Conservation (phyloP, 1,140 invertebrate genomes). For the Zophobas atratus region DNA sequence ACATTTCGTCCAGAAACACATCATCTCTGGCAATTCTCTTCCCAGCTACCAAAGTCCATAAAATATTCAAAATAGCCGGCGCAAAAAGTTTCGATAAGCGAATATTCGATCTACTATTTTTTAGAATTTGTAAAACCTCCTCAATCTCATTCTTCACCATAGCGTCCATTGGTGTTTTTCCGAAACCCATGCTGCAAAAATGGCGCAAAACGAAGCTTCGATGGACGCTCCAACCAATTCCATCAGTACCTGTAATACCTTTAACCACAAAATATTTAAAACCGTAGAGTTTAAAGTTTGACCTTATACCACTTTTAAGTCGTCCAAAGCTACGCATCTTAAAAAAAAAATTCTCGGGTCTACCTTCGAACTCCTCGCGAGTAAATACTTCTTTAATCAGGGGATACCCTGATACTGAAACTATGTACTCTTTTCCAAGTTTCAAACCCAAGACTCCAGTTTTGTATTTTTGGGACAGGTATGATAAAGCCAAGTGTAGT, state of each 20-base stretch:
- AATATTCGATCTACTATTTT: slow-evolving; percentile 64
- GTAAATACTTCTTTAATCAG: slow-evolving; percentile 75
- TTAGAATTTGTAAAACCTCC: slow-evolving; percentile 70
- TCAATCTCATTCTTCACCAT: slow-evolving; percentile 78
- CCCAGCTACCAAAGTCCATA: slow-evolving; percentile 83
- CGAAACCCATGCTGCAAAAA: slow-evolving; percentile 82
- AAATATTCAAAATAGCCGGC: slow-evolving; percentile 79
- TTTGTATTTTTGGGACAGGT: slow-evolving; percentile 74
- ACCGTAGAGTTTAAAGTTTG: neutral
- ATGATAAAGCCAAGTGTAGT: slow-evolving; percentile 75
- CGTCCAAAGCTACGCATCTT: slow-evolving; percentile 79
- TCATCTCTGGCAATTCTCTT: slow-evolving; percentile 70
- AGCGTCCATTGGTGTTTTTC: slow-evolving; percentile 80
- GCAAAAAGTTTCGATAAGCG: slow-evolving; percentile 70
- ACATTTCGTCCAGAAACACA: slow-evolving; percentile 71
- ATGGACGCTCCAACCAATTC: slow-evolving; percentile 82
- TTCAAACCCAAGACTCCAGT: slow-evolving; percentile 80
- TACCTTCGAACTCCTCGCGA: slow-evolving; percentile 78
- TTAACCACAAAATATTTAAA: slow-evolving; percentile 21
- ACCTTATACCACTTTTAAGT: slow-evolving; percentile 69
- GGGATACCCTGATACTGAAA: slow-evolving; percentile 75
- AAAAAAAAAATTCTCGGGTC: slow-evolving; percentile 83
- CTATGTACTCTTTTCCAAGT: slow-evolving; percentile 75
- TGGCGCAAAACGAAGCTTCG: slow-evolving; percentile 81
- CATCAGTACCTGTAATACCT: slow-evolving; percentile 86